A percentile compares a stretch with the other conserved stretches of the same genome.
Evolutionary conservation across 2,888 invertebrate genomes (phyloP).

Genomic region (Eupithecia subfuscata): DNA sequence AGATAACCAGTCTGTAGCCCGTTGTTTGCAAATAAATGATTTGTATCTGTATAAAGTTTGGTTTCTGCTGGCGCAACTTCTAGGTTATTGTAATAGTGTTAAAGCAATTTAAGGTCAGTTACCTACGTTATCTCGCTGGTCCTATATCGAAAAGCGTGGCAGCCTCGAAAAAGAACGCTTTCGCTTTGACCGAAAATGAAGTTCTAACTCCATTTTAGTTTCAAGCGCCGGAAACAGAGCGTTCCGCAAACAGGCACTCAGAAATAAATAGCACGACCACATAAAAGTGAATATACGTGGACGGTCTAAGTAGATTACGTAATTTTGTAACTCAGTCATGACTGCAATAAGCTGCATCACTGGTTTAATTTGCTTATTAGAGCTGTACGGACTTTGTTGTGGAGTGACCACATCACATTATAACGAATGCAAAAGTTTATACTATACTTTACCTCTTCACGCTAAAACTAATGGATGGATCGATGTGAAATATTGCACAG

Average conservation of each 20-base stretch:
- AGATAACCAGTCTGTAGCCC: too few species aligned
- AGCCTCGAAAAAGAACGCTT: not conserved
- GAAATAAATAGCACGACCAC: slow-evolving; percentile 32
- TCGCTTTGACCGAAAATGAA: slow-evolving; percentile 8
- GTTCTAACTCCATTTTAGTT: slow-evolving; percentile 5
- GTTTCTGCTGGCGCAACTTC: not conserved
- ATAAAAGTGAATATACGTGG: slow-evolving; percentile 31
- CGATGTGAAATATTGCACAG: too few species aligned
- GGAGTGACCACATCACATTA: not conserved
- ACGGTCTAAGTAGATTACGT: slow-evolving; percentile 24
- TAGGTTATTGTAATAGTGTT: not conserved
- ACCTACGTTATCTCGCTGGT: not conserved
- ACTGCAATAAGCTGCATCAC: slow-evolving; percentile 12
- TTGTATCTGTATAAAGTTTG: not conserved
- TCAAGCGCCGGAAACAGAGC: slow-evolving; percentile 3
- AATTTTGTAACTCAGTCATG: slow-evolving; percentile 1
- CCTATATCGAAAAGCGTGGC: not conserved
- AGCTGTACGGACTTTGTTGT: not conserved
- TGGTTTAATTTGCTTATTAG: slow-evolving; percentile 10
- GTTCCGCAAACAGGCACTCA: slow-evolving; percentile 25
- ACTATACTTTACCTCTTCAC: too few species aligned
- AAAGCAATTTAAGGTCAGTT: not conserved
- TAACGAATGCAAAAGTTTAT: too few species aligned
- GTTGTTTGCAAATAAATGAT: not conserved
- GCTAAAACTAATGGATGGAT: too few species aligned